Base-by-base conservation (phyloP, 2,797 vertebrate species). In the Pteronotus mesoamericanus region DNA sequence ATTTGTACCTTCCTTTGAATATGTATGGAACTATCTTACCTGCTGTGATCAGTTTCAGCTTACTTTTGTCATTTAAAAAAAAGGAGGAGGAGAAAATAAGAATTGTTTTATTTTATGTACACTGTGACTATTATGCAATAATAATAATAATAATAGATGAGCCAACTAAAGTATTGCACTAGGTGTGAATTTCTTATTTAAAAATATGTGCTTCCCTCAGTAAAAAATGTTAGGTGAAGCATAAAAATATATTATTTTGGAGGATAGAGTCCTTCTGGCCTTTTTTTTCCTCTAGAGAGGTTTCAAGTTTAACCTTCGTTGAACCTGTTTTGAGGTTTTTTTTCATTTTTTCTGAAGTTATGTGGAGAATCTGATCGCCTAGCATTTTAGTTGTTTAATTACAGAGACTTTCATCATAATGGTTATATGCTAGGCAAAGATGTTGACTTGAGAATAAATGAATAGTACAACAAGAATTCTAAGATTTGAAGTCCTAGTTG, bases 1-100 rank as follows among this genome's bases (percentile, higher is more conserved):
- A 92, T 96, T 96, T 95, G 94, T 97, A 89, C 96, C 90, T 96
- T 94, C n/a, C 86, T 95, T 97, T 97, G 92, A 97, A 90, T 95
- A 88, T 94, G 32, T 96, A 91, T 80, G 1, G 44, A 96, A 71
- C 93, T 37, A 46, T 89, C 79, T 72, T 97, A 84, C 95, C 95
- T 74, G 83, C 97, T 97, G 91, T 93, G 95, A 94, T 97, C 93
- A 89, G 86, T 96, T 96, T 94, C 84, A 93, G 26, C 88, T 46
- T 88, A 80, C 69, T 92, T 91, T 94, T 97, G 55, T 85, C 61
- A 42, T 96, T 94, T 19, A 37, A 68, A 34, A 68, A 21, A 66
- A 68, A 18, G 14, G 29, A 64, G 32, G 15, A 64, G 32, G 6
- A n/a, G 72, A 94, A 94, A 97, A 84, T 68, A 96, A 92, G 82